Base-by-base conservation (phyloP, 2,888 invertebrate genomes). In the Apotomis turbidana region DNA sequence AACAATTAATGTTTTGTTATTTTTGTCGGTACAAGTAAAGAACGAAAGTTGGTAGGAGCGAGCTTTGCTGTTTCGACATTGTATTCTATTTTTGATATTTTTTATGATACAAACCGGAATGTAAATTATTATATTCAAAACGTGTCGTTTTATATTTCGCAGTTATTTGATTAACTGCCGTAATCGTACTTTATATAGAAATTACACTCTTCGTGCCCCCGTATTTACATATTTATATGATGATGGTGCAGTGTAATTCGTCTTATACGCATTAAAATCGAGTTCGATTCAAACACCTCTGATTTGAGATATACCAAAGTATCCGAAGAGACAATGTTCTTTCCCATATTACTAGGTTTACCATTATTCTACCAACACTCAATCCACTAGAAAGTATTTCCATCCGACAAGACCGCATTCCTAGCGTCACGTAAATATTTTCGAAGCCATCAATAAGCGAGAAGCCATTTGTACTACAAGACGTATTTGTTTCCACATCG, bases 401-500 rank as follows among this genome's bases (percentile, higher is more conserved):
- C 13, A 5, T 12, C 49, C 55, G n/a, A 54, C 60, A 54, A 10
- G 36, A 64, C 9, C 41, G n/a, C 63, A 72, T 68, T 68, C 68
- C 72, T 62, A 68, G 57, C 55, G 68, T 68, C 72, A 68, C 72
- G 57, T 63, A 68, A 72, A 72, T 68, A 72, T 68, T 62, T 62
- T 68, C 68, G 58, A 63, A 72, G 63, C 59, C 58, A 63, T 71
- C 57, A 63, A 72, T 72, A 68, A 58, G 38, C 70, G 69, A 76
- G 75, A 76, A 76, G 76, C 79, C 74, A 71, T 75, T 79, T 77
- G 75, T 75, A 80, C 79, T 80, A 81, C 80, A 83, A 84, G 81
- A 82, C 81, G 81, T 88, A 84, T 91, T 91, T 89, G 86, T 90
- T 91, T 87, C 84, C 76, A 79, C 82, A 88, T 78, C 80, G 83